A percentile compares a stretch with the other conserved stretches of the same genome.
Conservation (phyloP, 2,113 vertebrate genomes). For the Nothobranchius kuhntae region DNA sequence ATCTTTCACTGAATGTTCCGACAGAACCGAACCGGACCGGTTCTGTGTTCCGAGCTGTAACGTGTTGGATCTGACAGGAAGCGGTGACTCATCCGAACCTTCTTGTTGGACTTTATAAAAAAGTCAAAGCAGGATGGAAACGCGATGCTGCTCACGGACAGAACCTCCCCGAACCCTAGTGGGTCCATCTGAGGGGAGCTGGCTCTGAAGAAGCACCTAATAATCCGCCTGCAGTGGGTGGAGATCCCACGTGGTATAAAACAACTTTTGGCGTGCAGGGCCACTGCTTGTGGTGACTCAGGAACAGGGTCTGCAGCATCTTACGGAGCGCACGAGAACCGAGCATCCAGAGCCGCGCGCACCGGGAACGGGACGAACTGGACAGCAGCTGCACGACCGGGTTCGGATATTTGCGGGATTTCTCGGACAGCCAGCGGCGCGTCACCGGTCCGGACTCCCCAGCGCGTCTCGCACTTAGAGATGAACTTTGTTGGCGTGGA, state of each 20-base stretch:
- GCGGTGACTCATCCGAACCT: too few relatives aligned
- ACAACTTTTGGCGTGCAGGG: constrained; percentile 85
- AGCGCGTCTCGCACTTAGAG: constrained; percentile 18
- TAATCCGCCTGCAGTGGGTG: constrained; percentile 80
- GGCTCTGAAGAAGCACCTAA: constrained; percentile 16
- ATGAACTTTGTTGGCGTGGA: constrained; percentile 44
- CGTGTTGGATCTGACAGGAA: too few relatives aligned
- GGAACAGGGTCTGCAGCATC: constrained; percentile 59
- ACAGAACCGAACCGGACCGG: too few relatives aligned
- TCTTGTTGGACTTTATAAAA: too few relatives aligned
- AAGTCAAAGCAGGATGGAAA: too few relatives aligned
- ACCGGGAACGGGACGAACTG: constrained; percentile 23
- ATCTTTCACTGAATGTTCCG: too few relatives aligned
- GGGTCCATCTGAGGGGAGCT: too few relatives aligned
- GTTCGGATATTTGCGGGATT: not conserved
- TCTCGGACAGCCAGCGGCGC: constrained; percentile 29
- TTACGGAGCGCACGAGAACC: constrained; percentile 38
- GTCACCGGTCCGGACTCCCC: constrained; percentile 27
- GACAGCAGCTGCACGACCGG: not conserved
- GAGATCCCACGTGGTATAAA: constrained; percentile 91
- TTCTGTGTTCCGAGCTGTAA: too few relatives aligned
- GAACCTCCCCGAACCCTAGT: too few relatives aligned
- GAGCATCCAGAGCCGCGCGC: constrained; percentile 30
- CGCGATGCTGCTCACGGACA: too few relatives aligned
- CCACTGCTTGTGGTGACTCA: constrained; percentile 77